Conservation (phyloP, 2,888 invertebrate genomes). For the Ceramica pisi region DNA sequence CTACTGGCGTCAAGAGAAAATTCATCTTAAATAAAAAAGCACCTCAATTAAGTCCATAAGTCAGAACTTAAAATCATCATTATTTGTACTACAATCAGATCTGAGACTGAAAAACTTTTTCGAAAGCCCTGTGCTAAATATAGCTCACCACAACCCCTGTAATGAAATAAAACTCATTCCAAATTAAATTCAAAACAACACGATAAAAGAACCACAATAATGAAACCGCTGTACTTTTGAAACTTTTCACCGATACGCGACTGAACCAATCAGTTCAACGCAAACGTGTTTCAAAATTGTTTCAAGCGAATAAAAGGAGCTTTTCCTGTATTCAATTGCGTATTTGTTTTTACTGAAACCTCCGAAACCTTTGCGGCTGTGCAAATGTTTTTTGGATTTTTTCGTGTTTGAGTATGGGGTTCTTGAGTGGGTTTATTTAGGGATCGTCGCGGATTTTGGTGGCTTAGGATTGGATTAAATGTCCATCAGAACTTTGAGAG, state of each 20-base stretch:
- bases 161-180: slow-evolving; percentile 3
- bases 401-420: slow-evolving; percentile 16
- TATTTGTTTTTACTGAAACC: slow-evolving; percentile 52
- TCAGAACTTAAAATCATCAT: no score
- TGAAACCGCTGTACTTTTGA: slow-evolving; percentile 35
- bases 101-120: neutral
- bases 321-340: slow-evolving; percentile 41
- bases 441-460: neutral
- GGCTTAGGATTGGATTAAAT: slow-evolving; percentile 11
- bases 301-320: slow-evolving; percentile 51
- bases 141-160: neutral
- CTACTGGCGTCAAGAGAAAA: no score
- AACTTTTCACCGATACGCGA: slow-evolving; percentile 43
- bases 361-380: slow-evolving; percentile 29
- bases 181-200: slow-evolving; percentile 20
- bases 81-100: no score
- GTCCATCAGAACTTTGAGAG: neutral
- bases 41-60: no score
- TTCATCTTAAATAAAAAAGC: no score
- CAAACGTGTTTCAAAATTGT: slow-evolving; percentile 49
- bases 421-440: slow-evolving; percentile 9
- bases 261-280: slow-evolving; percentile 46
- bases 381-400: slow-evolving; percentile 45
- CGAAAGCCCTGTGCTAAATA: neutral
- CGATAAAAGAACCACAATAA: slow-evolving; percentile 24